Evolutionary conservation across 92 coral and sea anemone genomes (phyloP).

Genomic region (Zoanthus solanderi): DNA sequence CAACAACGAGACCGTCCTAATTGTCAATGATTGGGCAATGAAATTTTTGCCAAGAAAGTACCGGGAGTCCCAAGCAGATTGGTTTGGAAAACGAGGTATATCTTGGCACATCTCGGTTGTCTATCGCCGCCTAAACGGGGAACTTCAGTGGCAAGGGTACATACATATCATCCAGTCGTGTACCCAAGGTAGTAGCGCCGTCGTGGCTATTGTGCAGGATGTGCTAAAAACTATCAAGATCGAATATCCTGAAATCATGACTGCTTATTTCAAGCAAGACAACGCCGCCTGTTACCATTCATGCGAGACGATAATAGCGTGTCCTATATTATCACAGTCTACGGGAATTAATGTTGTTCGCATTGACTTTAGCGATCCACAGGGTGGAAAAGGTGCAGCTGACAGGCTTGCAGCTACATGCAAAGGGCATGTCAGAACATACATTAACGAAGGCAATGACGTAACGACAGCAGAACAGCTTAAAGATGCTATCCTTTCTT

Average conservation of each 20-base stretch:
- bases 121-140: not conserved
- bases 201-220: conserved; percentile 34
- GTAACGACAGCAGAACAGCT: not conserved
- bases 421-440: not conserved
- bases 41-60: conserved; percentile 18
- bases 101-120: conserved; percentile 35
- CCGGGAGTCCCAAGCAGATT: conserved; percentile 25
- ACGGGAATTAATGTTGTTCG: not conserved
- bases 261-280: conserved; percentile 29
- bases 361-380: conserved; percentile 6
- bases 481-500: not conserved
- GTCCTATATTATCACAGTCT: not conserved
- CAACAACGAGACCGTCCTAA: conserved; percentile 1
- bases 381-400: conserved; percentile 4
- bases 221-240: conserved; percentile 19
- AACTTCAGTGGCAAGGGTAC: conserved; percentile 43
- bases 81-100: conserved; percentile 33
- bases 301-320: conserved; percentile 1
- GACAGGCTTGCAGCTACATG: conserved; percentile 10
- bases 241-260: not conserved
- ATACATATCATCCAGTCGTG: conserved; percentile 29
- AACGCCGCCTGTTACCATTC: conserved; percentile 47
- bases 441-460: not conserved
- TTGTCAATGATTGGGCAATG: conserved; percentile 45
- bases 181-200: conserved; percentile 14